phyloP scores from a whole-genome alignment of 1,140 invertebrate genomes.

The Neodiprion lecontei region DNA sequence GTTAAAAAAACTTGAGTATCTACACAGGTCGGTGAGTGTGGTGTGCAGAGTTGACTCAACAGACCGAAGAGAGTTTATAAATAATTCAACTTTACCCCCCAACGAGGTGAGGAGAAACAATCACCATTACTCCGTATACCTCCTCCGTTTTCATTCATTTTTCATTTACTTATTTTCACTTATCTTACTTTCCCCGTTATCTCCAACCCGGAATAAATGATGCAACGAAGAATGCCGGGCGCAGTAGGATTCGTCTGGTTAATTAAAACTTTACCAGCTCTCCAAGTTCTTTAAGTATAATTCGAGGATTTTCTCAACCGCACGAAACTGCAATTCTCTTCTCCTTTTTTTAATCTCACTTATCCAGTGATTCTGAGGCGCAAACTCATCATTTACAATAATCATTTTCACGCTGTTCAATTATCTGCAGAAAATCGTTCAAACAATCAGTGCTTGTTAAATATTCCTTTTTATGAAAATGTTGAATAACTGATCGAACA shows the following conservation, averaged over 20 bases:
- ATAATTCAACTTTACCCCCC: neutral
- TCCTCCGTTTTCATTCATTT: neutral
- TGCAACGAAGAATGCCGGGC: neutral
- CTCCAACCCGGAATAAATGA: neutral
- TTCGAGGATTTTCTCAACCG: neutral
- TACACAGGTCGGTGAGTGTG: no score
- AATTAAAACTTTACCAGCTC: slow-evolving; percentile 5
- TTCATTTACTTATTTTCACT: slow-evolving; percentile 2
- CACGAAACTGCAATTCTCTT: neutral
- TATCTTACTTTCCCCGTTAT: neutral
- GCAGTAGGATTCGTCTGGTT: slow-evolving; percentile 1
- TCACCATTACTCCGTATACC: neutral
- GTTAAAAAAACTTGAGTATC: no score
- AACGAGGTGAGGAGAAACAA: neutral
- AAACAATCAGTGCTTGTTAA: no score
- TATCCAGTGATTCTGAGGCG: neutral
- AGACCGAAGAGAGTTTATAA: neutral
- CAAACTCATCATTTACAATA: no score
- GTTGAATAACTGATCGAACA: no score
- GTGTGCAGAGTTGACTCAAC: neutral
- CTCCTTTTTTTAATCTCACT: neutral
- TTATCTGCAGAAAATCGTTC: no score
- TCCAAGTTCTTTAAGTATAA: neutral
- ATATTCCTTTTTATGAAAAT: no score
- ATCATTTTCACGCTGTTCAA: no score